phyloP scores from a whole-genome alignment of 2,113 vertebrate genomes.

The Dasyurus viverrinus region DNA sequence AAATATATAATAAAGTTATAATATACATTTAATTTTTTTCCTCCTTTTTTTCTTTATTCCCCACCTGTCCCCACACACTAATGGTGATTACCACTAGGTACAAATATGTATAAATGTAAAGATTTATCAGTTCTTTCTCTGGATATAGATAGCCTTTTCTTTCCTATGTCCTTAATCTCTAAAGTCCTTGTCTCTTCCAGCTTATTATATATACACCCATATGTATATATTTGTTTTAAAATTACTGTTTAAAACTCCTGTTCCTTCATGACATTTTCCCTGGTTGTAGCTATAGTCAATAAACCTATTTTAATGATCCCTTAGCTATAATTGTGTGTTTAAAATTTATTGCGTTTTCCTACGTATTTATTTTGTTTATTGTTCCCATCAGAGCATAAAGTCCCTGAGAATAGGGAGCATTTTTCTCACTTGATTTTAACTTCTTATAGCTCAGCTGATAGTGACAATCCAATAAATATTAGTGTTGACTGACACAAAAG shows the following conservation, averaged over 20 bases:
- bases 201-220: background rate
- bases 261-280: background rate
- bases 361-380: background rate
- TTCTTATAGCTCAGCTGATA: background rate
- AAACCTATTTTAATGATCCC: background rate
- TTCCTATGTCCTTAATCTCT: background rate
- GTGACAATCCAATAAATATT: background rate
- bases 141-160: too few relatives aligned
- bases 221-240: background rate
- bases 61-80: too few relatives aligned
- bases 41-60: too few relatives aligned
- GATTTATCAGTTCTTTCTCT: too few relatives aligned
- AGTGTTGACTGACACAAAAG: background rate
- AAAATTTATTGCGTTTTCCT: background rate
- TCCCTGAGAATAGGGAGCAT: background rate
- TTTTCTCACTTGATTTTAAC: background rate
- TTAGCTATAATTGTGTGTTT: background rate
- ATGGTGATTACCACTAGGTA: too few relatives aligned
- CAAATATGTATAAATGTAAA: too few relatives aligned
- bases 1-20: too few relatives aligned
- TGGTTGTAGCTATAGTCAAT: background rate
- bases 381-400: background rate
- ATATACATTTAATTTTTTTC: too few relatives aligned
- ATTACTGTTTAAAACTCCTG: background rate
- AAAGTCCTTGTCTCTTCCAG: background rate